phyloP scores from a whole-genome alignment of 2,888 invertebrate genomes.

The Netelia virgata region DNA sequence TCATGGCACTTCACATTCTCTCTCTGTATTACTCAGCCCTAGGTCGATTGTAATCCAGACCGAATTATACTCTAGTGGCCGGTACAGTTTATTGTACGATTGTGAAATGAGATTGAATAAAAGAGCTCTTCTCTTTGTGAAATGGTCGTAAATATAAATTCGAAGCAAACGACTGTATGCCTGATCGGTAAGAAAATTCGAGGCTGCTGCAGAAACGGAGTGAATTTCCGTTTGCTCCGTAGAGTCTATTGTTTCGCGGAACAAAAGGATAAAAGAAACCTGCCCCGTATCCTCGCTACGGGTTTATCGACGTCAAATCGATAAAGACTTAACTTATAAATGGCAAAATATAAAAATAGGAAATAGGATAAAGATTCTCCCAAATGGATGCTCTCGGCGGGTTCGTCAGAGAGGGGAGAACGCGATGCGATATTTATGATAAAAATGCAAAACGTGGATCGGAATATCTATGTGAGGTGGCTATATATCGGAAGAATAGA shows the following conservation, averaged over 20 bases:
- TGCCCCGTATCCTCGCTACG: not conserved
- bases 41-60: no score
- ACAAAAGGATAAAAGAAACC: not conserved
- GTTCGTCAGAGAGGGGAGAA: conserved; percentile 21
- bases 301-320: conserved; percentile 62
- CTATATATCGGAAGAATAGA: not conserved
- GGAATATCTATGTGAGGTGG: conserved; percentile 10
- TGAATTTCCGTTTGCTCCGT: conserved; percentile 85
- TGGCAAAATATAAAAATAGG: conserved; percentile 60
- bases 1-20: no score
- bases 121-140: not conserved
- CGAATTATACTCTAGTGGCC: no score
- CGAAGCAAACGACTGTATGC: no score
- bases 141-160: not conserved
- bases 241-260: conserved; percentile 14
- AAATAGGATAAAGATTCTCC: conserved; percentile 4
- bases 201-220: conserved; percentile 74
- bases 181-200: no score
- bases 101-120: no score
- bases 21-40: no score
- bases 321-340: conserved; percentile 60
- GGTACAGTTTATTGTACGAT: no score
- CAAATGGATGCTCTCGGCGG: not conserved
- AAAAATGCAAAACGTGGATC: conserved; percentile 59
- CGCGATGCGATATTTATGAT: conserved; percentile 56